These are phyloP conservation scores for Choristoneura rosaceana DNA, from an alignment of 2,888 invertebrate species.

Conservation along the genomic window DNA sequence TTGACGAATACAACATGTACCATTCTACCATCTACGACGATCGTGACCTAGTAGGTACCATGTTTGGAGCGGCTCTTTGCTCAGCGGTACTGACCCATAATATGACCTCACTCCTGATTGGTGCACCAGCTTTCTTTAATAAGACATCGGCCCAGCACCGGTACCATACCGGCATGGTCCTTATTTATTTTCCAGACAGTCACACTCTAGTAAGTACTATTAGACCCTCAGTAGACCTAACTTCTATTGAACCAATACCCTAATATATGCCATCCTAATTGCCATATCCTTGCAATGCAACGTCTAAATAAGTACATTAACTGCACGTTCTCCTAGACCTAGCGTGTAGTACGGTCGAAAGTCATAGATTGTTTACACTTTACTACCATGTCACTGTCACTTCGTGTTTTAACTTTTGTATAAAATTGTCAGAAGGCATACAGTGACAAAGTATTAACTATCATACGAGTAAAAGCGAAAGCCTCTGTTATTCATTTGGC, in stretches of 20 bases:
- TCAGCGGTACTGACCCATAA: slow-evolving; percentile 72
- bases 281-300: no score
- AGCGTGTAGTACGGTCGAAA: no score
- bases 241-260: neutral
- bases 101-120: slow-evolving; percentile 84
- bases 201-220: slow-evolving; percentile 27
- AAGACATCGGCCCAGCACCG: slow-evolving; percentile 10
- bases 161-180: slow-evolving; percentile 84
- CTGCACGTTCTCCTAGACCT: no score
- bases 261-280: no score
- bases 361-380: no score
- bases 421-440: no score
- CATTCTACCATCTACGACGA: slow-evolving; percentile 4
- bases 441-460: no score
- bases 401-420: no score
- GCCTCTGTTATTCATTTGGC: no score
- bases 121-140: slow-evolving; percentile 79
- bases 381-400: no score
- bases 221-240: neutral
- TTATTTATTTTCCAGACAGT: slow-evolving; percentile 66
- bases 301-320: no score
- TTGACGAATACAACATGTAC: neutral
- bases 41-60: slow-evolving; percentile 74
- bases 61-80: slow-evolving; percentile 86
- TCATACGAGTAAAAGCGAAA: no score